Percentiles rank a stretch among this genome's conserved stretches.
These are phyloP conservation scores for Panulirus ornatus DNA, from an alignment of 1,140 invertebrate species.

Conservation along the genomic window DNA sequence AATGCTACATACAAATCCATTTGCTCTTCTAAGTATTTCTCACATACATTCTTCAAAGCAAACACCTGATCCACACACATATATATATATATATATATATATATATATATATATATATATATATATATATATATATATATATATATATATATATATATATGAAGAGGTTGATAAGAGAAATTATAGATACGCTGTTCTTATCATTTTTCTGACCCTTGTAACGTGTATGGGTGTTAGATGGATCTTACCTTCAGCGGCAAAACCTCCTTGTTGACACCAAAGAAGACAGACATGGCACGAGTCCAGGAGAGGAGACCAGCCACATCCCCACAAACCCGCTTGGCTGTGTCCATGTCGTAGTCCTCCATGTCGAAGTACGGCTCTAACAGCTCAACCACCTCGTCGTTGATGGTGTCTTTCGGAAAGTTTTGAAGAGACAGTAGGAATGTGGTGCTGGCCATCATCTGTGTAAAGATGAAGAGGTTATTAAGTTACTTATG, in stretches of 20 bases:
- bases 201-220: too few relatives aligned
- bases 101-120: too few relatives aligned
- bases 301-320: constrained; percentile 98
- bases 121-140: too few relatives aligned
- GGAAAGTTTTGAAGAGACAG: constrained; percentile 95
- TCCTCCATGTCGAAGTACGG: constrained; percentile 91
- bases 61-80: too few relatives aligned
- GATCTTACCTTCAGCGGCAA: constrained; percentile 91
- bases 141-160: too few relatives aligned
- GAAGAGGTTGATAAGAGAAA: too few relatives aligned
- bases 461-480: constrained; percentile 84
- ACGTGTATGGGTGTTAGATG: too few relatives aligned
- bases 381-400: constrained; percentile 94
- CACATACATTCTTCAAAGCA: too few relatives aligned
- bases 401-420: constrained; percentile 97
- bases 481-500: background rate
- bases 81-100: too few relatives aligned
- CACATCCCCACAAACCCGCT: constrained; percentile 96
- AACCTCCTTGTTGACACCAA: constrained; percentile 97
- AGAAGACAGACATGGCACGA: constrained; percentile 97
- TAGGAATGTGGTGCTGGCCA: constrained; percentile 97
- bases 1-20: too few relatives aligned
- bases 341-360: constrained; percentile 97
- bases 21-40: too few relatives aligned
- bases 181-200: too few relatives aligned